Percentiles rank a stretch among this genome's conserved stretches.
Conservation (phyloP, 2,113 vertebrate species). For the Gadus macrocephalus region DNA sequence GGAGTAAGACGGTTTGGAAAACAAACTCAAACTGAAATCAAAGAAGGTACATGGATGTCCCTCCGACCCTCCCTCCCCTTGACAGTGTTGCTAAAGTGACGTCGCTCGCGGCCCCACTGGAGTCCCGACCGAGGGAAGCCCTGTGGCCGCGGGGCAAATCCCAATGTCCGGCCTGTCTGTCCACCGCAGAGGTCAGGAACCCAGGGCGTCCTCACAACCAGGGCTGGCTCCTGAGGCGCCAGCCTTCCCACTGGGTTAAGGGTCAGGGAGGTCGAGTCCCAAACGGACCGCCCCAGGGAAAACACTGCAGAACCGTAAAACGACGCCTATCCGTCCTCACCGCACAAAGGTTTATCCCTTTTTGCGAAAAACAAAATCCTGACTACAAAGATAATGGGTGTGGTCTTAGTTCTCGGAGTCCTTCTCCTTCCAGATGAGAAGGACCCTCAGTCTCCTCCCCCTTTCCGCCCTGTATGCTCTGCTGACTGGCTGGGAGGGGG, state of each 20-base stretch:
- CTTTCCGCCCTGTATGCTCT: conserved; percentile 42
- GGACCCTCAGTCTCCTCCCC: conserved; percentile 35
- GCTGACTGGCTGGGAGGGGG: conserved; percentile 51
- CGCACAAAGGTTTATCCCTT: conserved; percentile 49
- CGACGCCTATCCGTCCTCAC: conserved; percentile 34
- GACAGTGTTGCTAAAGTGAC: not conserved
- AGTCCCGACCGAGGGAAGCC: no score
- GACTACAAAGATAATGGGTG: conserved; percentile 63
- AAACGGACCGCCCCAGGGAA: conserved; percentile 36
- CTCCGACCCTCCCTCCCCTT: conserved; percentile 41
- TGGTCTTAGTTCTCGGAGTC: conserved; percentile 48
- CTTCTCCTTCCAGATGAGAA: conserved; percentile 49
- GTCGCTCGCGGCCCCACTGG: not conserved
- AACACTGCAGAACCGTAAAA: conserved; percentile 26
- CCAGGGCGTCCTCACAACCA: conserved; percentile 12
- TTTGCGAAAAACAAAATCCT: conserved; percentile 52
- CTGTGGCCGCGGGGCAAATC: no score
- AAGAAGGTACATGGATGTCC: not conserved
- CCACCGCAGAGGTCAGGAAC: no score
- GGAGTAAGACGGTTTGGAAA: conserved; percentile 27
- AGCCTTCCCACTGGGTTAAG: conserved; percentile 37
- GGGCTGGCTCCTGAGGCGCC: conserved; percentile 39
- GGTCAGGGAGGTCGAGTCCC: conserved; percentile 41
- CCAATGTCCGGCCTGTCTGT: no score
- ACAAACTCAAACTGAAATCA: conserved; percentile 23